Evolutionary conservation across 1,140 invertebrate species (phyloP).

Genomic region (Temnothorax longispinosus): DNA sequence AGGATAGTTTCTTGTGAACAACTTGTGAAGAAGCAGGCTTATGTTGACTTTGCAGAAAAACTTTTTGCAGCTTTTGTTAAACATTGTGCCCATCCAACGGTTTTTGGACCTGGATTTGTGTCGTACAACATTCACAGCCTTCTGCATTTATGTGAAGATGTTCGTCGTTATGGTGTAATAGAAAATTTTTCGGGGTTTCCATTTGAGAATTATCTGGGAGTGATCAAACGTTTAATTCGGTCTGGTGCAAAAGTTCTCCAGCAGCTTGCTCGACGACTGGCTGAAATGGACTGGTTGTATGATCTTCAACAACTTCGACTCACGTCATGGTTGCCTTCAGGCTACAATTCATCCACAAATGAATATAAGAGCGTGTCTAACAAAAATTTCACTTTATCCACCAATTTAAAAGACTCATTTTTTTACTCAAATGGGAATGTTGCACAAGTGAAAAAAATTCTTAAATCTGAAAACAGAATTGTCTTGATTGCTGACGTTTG

Average conservation of each 20-base stretch:
- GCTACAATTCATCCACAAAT: not conserved
- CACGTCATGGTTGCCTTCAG: not conserved
- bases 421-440: not conserved
- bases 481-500: constrained; percentile 5
- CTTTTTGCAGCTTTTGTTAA: too few species aligned
- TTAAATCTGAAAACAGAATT: not conserved
- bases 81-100: too few species aligned
- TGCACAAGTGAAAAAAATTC: constrained; percentile 4
- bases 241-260: not conserved
- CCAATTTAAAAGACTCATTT: not conserved
- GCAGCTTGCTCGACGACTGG: not conserved
- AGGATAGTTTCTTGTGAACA: too few species aligned
- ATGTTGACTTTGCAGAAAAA: too few species aligned
- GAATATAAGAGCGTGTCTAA: not conserved
- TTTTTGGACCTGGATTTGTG: too few species aligned
- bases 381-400: not conserved
- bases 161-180: too few species aligned
- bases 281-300: not conserved
- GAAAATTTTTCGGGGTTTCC: too few species aligned
- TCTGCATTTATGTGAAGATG: too few species aligned
- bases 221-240: not conserved
- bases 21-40: too few species aligned
- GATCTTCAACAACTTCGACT: not conserved
- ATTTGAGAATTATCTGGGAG: too few species aligned
- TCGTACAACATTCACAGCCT: too few species aligned